phyloP scores from a whole-genome alignment of 2,797 vertebrate genomes.

The Enteromius trimaculatus region DNA sequence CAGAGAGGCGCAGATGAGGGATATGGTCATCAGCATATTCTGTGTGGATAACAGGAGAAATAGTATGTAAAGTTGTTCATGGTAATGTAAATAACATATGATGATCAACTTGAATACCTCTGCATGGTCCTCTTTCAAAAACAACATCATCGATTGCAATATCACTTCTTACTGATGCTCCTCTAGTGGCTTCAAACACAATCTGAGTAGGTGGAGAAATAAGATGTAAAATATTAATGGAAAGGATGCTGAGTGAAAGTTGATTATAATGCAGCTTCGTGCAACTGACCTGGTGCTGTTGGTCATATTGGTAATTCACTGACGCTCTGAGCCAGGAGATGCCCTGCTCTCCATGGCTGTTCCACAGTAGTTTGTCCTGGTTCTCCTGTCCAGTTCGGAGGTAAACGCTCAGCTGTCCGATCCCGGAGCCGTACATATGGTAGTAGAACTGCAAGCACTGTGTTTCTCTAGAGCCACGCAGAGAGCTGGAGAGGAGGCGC shows the following conservation, averaged over 20 bases:
- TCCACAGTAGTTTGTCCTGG: constrained; percentile 82
- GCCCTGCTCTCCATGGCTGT: constrained; percentile 86
- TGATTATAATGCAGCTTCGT: background rate
- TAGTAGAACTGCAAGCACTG: constrained; percentile 92
- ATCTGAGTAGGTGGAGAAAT: constrained; percentile 74
- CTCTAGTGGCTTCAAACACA: constrained; percentile 87
- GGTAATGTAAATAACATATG: background rate
- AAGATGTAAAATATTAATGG: constrained; percentile 1
- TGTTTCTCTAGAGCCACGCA: constrained; percentile 80
- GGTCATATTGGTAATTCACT: constrained; percentile 82
- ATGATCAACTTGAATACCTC: constrained; percentile 31
- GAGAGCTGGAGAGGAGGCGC: constrained; percentile 78
- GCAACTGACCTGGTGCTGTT: constrained; percentile 83
- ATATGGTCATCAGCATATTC: constrained; percentile 27
- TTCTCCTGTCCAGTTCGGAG: constrained; percentile 74
- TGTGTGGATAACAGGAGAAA: constrained; percentile 28
- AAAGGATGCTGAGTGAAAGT: background rate
- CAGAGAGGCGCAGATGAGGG: constrained; percentile 6
- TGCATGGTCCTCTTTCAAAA: constrained; percentile 77
- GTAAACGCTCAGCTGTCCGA: constrained; percentile 84
- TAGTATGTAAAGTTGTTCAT: background rate
- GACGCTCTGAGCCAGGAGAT: constrained; percentile 87
- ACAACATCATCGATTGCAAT: constrained; percentile 89
- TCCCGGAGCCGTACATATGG: constrained; percentile 93
- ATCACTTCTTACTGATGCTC: constrained; percentile 89